Percentiles rank a stretch among this genome's conserved stretches.
Conservation (phyloP, 2,888 invertebrate genomes). For the Tineola bisselliella region DNA sequence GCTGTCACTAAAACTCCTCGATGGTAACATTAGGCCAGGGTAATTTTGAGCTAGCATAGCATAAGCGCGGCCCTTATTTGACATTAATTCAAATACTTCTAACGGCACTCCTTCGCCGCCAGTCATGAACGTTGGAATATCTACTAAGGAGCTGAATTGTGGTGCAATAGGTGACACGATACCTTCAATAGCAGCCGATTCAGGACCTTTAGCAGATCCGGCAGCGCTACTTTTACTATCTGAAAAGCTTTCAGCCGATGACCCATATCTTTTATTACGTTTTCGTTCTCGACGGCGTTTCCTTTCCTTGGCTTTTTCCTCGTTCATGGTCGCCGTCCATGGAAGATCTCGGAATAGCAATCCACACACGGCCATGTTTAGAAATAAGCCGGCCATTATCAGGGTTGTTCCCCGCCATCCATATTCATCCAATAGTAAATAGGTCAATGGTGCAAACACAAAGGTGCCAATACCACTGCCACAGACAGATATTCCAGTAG, state of each 20-base stretch:
- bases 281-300: constrained; percentile 69
- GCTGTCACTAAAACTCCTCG: constrained; percentile 77
- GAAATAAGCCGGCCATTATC: constrained; percentile 82
- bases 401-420: constrained; percentile 86
- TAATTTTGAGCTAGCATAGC: constrained; percentile 79
- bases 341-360: constrained; percentile 79
- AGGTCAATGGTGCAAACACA: constrained; percentile 83
- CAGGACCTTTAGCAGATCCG: constrained; percentile 58
- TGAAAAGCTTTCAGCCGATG: constrained; percentile 76
- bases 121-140: constrained; percentile 84
- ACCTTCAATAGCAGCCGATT: constrained; percentile 41
- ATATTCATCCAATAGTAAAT: constrained; percentile 77
- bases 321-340: constrained; percentile 67
- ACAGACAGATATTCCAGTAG: constrained; percentile 87
- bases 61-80: constrained; percentile 75
- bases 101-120: constrained; percentile 80
- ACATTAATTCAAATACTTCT: constrained; percentile 78
- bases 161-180: constrained; percentile 51
- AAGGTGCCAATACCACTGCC: constrained; percentile 91
- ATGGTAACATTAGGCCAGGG: constrained; percentile 76
- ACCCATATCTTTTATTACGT: constrained; percentile 64
- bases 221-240: constrained; percentile 74
- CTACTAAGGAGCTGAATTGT: constrained; percentile 81
- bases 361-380: constrained; percentile 85
- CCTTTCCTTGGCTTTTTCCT: constrained; percentile 71